A percentile compares a stretch with the other conserved stretches of the same genome.
Evolutionary conservation across 2,797 vertebrate genomes (phyloP).

Genomic region (Astyanax mexicanus): DNA sequence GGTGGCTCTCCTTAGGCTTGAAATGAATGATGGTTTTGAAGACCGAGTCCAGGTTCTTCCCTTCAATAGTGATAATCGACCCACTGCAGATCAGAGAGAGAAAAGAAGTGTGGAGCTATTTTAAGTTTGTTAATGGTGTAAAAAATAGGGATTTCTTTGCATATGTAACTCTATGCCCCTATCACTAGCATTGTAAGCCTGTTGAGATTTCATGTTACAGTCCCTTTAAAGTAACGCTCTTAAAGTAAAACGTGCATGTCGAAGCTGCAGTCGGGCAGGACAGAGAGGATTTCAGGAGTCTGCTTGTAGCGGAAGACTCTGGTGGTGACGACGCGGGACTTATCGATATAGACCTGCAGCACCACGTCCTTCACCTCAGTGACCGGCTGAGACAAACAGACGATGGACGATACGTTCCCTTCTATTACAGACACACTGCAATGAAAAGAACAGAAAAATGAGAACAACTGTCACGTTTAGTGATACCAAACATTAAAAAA

Average conservation of each 20-base stretch:
- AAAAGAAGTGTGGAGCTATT: too few species aligned
- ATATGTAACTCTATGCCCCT: too few species aligned
- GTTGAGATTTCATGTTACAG: too few species aligned
- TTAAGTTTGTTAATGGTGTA: too few species aligned
- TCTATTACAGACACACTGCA: conserved; percentile 59
- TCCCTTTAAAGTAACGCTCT: not conserved
- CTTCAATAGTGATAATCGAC: conserved; percentile 81
- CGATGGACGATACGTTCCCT: conserved; percentile 66
- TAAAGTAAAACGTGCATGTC: conserved; percentile 72
- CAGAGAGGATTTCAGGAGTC: conserved; percentile 76
- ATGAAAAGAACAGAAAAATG: not conserved
- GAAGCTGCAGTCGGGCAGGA: conserved; percentile 86
- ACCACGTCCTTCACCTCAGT: conserved; percentile 59
- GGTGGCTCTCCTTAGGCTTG: conserved; percentile 67
- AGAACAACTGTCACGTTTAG: too few species aligned
- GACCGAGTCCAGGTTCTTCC: conserved; percentile 86
- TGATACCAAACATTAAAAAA: too few species aligned
- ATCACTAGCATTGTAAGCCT: too few species aligned
- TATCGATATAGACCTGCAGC: conserved; percentile 81
- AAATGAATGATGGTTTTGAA: conserved; percentile 79
- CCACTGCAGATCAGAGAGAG: conserved; percentile 70
- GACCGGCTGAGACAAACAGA: conserved; percentile 68
- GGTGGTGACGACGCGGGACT: conserved; percentile 67
- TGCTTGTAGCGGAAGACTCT: conserved; percentile 82
- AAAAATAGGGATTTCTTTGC: too few species aligned